Percentiles rank a stretch among this genome's conserved stretches.
Evolutionary conservation across 2,113 vertebrate genomes (phyloP).

Genomic region (Perca schrenkii): DNA sequence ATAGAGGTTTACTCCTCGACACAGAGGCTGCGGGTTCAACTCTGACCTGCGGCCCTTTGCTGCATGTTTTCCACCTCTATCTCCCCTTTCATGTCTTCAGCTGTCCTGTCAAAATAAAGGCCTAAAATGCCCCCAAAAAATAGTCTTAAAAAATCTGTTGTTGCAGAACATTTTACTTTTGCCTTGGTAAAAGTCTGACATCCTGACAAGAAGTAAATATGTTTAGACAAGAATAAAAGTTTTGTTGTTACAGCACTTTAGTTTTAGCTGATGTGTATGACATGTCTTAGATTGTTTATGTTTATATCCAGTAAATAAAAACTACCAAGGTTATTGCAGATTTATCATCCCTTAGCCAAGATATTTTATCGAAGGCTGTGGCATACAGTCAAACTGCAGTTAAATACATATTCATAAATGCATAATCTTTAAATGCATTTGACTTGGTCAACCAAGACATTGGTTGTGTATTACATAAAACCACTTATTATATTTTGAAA

Average conservation of each 20-base stretch:
- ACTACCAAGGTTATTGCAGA: background rate
- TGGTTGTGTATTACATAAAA: background rate
- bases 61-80: too few relatives aligned
- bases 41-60: too few relatives aligned
- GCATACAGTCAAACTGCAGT: background rate
- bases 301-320: background rate
- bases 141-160: too few relatives aligned
- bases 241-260: background rate
- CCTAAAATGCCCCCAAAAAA: too few relatives aligned
- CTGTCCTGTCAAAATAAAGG: too few relatives aligned
- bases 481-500: background rate
- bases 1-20: too few relatives aligned
- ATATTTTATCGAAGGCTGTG: background rate
- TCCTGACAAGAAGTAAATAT: background rate
- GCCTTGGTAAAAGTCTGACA: constrained; percentile 13
- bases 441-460: background rate
- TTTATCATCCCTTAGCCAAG: background rate
- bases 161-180: background rate
- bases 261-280: background rate
- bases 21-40: too few relatives aligned
- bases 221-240: background rate
- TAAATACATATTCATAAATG: background rate
- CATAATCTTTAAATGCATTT: background rate
- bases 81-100: too few relatives aligned
- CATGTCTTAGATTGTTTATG: background rate